phyloP scores from a whole-genome alignment of 1,140 invertebrate genomes.

The Drosophila rhopaloa region DNA sequence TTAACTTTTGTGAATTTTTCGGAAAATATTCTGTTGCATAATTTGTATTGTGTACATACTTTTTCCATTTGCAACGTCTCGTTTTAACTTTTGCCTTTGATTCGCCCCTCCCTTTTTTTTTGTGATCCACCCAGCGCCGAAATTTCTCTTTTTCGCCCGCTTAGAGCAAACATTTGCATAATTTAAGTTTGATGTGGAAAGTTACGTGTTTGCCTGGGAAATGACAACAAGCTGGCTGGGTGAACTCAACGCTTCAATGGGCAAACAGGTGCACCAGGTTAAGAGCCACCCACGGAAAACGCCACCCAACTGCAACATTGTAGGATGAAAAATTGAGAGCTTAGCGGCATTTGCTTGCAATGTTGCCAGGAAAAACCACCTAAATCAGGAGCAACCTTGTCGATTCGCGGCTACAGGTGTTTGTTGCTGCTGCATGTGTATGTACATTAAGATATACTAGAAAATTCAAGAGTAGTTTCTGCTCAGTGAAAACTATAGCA shows the following conservation, averaged over 20 bases:
- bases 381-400: slow-evolving; percentile 25
- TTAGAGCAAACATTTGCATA: slow-evolving; percentile 47
- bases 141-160: slow-evolving; percentile 11
- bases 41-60: slow-evolving; percentile 20
- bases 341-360: slow-evolving; percentile 31
- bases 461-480: not conserved
- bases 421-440: slow-evolving; percentile 30
- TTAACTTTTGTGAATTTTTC: slow-evolving; percentile 22
- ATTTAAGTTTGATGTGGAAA: slow-evolving; percentile 51
- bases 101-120: slow-evolving; percentile 1
- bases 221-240: slow-evolving; percentile 41
- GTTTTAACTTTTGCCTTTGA: slow-evolving; percentile 23
- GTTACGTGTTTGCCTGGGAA: slow-evolving; percentile 31
- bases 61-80: slow-evolving; percentile 17
- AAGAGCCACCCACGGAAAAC: slow-evolving; percentile 2
- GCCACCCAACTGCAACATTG: slow-evolving; percentile 57
- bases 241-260: slow-evolving; percentile 42
- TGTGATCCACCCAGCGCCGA: not conserved
- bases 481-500: not conserved
- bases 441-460: slow-evolving; percentile 6
- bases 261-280: slow-evolving; percentile 23
- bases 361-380: slow-evolving; percentile 37
- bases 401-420: slow-evolving; percentile 55
- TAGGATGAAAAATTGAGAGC: slow-evolving; percentile 40
- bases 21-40: slow-evolving; percentile 17